Percentiles rank a stretch among this genome's conserved stretches.
Evolutionary conservation across 2,113 vertebrate genomes (phyloP).

Genomic region (Poeciliopsis turrubarensis): DNA sequence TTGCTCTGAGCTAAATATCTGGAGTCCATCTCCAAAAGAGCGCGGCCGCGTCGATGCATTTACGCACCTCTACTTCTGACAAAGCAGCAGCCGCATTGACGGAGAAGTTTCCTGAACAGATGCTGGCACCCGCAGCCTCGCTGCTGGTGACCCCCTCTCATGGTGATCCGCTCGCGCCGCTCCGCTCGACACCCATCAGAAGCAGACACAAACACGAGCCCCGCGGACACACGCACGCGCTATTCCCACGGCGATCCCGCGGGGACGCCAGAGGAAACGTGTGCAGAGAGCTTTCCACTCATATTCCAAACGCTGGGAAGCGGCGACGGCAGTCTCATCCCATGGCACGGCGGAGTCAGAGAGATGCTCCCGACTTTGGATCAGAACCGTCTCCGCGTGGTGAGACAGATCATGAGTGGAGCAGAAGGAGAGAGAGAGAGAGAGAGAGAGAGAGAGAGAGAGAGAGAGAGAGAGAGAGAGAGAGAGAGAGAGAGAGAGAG

Average conservation of each 20-base stretch:
- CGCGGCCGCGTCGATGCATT: not conserved
- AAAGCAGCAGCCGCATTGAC: constrained; percentile 88
- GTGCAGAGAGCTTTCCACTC: constrained; percentile 18
- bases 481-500: constrained; percentile 42
- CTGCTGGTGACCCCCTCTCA: constrained; percentile 84
- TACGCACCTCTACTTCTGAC: constrained; percentile 83
- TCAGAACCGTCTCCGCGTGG: constrained; percentile 50
- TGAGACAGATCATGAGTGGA: constrained; percentile 49
- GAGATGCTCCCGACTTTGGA: constrained; percentile 26
- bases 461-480: constrained; percentile 39
- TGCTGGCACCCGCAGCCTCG: constrained; percentile 86
- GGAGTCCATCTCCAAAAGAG: not conserved
- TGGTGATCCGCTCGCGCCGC: constrained; percentile 76
- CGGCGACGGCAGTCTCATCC: constrained; percentile 8
- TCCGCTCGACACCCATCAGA: constrained; percentile 64
- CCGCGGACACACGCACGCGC: constrained; percentile 19
- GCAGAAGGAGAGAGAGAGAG: constrained; percentile 44
- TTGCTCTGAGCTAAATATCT: not conserved
- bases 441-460: constrained; percentile 39
- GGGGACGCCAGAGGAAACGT: constrained; percentile 15
- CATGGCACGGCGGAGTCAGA: constrained; percentile 41
- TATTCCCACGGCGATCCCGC: constrained; percentile 37
- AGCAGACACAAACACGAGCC: constrained; percentile 60
- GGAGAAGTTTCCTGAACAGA: constrained; percentile 88
- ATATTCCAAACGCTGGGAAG: constrained; percentile 26